Percentiles rank a stretch among this genome's conserved stretches.
These are phyloP conservation scores for Cheilosia urbana DNA, from an alignment of 2,888 invertebrate species.

Conservation along the genomic window DNA sequence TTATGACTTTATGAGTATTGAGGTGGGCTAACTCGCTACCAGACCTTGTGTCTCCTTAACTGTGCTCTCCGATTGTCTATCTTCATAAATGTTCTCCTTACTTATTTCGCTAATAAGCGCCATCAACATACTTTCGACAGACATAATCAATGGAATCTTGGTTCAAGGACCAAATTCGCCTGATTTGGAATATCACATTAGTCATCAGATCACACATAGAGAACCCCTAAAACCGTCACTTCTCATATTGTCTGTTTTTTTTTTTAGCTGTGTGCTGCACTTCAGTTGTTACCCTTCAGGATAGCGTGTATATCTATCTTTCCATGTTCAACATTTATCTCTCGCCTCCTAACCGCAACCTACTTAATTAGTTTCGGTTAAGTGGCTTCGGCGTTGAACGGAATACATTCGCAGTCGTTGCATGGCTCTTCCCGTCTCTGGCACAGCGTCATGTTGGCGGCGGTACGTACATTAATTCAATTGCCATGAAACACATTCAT, in stretches of 20 bases:
- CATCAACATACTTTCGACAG: too few relatives aligned
- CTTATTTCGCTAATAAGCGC: too few relatives aligned
- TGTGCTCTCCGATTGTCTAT: too few relatives aligned
- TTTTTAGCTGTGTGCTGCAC: background rate
- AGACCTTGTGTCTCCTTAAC: too few relatives aligned
- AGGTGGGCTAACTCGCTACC: too few relatives aligned
- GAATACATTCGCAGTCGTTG: conserved; percentile 20
- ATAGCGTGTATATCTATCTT: background rate
- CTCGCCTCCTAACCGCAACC: conserved; percentile 11
- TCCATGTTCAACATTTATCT: background rate
- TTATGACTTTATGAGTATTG: too few relatives aligned
- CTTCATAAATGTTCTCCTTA: too few relatives aligned
- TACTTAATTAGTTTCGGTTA: conserved; percentile 60
- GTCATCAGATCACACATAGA: background rate
- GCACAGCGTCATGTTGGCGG: conserved; percentile 25
- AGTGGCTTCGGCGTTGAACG: conserved; percentile 47
- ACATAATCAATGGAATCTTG: too few relatives aligned
- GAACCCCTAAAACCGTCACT: background rate
- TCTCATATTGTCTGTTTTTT: background rate
- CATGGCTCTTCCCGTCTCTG: conserved; percentile 35
- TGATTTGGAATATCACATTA: background rate
- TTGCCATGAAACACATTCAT: conserved; percentile 50
- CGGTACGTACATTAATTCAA: conserved; percentile 60
- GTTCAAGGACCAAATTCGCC: too few relatives aligned
- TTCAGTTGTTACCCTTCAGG: background rate